Evolutionary conservation across 2,797 vertebrate species (phyloP), one percentile per base, ranked within the genome.

Genomic region (Scyliorhinus canicula): DNA sequence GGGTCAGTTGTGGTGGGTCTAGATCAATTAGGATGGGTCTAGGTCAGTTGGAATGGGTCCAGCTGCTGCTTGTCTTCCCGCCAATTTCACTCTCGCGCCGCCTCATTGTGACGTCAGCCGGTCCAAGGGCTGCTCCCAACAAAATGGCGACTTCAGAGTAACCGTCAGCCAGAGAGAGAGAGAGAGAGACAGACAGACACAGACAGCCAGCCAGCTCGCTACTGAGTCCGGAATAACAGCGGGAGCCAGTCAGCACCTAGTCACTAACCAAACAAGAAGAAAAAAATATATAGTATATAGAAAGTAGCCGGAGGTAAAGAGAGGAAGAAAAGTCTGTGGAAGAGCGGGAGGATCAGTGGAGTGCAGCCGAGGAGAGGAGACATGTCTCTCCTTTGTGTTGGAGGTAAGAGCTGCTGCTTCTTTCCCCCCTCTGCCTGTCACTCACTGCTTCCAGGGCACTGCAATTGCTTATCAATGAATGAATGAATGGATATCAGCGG

Each of bases 341-440:
- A 19, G 52, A 60, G 52, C 86, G 14, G 14, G 86, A 2, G 86
- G 1, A 21, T 60, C 52, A n/a, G 52, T 11, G 86, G 88, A n/a
- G 35, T 24, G 86, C 35, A 9, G 88, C 35, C 19, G 57, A 24
- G 55, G 19, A 65, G 88, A 44, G 88, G 88, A 91, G 60, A 24
- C 57, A 91, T 91, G 88, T 91, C 88, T 91, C 88, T 91, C n/a
- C 88, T 91, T 91, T 91, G 88, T 91, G 88, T 91, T 24, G 88
- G 88, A 91, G 88, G 88, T 91, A 91, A 91, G 88, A 82, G 19
- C 50, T 35, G 85, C 52, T n/a, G 16, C 28, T 88, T 28, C 26
- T 21, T 31, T 8, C 31, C 31, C 31, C 1, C 8, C 69, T 0
- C 82, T 11, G 50, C 16, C 35, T n/a, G 55, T 57, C 86, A 90